Percentiles rank a stretch among this genome's conserved stretches.
Evolutionary conservation across 2,888 invertebrate genomes (phyloP).

Genomic region (Metopia argyrocephala): DNA sequence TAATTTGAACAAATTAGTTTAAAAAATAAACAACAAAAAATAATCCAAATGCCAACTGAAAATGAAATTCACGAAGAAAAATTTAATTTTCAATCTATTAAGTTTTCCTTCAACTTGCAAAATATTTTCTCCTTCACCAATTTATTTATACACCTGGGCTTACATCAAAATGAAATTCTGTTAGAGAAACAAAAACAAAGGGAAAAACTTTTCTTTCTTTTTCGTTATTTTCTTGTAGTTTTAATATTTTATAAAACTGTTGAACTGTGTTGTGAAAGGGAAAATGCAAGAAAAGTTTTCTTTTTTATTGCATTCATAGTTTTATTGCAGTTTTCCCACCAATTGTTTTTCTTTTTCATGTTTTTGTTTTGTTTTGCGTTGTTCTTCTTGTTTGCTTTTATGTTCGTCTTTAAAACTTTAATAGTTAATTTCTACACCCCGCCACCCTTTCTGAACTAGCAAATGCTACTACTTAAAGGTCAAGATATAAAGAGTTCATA

Average conservation of each 20-base stretch:
- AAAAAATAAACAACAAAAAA: neutral
- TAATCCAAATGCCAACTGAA: neutral
- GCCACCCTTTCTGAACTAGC: too few relatives aligned
- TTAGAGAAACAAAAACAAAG: neutral
- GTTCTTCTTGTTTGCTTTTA: neutral
- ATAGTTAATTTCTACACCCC: neutral
- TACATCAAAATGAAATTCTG: too few relatives aligned
- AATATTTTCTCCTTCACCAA: neutral
- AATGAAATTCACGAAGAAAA: neutral
- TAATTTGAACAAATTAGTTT: neutral
- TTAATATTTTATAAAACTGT: neutral
- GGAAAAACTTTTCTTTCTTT: neutral
- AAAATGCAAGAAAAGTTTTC: neutral
- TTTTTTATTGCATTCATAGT: neutral
- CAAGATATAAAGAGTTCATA: neutral
- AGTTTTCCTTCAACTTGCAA: neutral
- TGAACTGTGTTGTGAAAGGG: neutral
- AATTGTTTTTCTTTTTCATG: neutral
- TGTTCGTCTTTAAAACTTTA: neutral
- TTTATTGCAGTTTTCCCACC: neutral
- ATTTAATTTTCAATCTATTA: neutral
- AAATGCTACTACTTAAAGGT: conserved; percentile 3
- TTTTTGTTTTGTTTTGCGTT: neutral
- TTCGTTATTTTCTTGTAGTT: neutral
- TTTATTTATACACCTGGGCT: neutral